Base-by-base conservation (phyloP, 2,797 vertebrate genomes). In the Poeciliopsis presidionis region DNA sequence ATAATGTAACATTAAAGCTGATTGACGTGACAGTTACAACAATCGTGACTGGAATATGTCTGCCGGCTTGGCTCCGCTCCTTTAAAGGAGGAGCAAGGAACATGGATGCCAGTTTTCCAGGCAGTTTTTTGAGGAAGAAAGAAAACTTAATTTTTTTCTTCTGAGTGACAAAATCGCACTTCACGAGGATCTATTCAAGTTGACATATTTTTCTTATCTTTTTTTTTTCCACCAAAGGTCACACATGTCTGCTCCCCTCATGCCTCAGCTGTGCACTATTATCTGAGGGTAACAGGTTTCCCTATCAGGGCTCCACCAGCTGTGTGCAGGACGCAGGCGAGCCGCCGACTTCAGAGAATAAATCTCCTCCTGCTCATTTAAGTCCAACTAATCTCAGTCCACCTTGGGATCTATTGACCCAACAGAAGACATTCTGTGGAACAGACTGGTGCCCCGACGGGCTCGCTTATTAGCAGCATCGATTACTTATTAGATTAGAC, bases 401-500 rank as follows among this genome's bases (percentile, higher is more conserved):
- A 82, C 78, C 84, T 84, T 81, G 47, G 77, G 85, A 76, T 82
- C 81, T 73, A 89, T 86, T 88, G 90, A 89, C 77, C 83, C 76
- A 22, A 71, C 30, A 75, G 75, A 80, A 79, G 61, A 20, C 74
- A 67, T 87, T 86, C 45, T 79, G 78, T 67, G 63, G 70, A 36
- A 36, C 75, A 75, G 76, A 82, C 82, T 81, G 74, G 86, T 45
- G 69, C 81, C 87, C 82, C 82, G 84, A 86, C 85, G 84, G 81
- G 79, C 77, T 46, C 59, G 41, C 83, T 80, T 63, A 90, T 86
- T 86, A 88, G 74, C 36, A 47, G 13, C 89, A 94, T 93, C 80
- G 93, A 94, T 94, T 87, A 76, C 75, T 77, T 69, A 88, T 92
- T 81, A 86, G 83, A 88, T 81, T 74, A 79, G 43, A 71, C 72